Percentiles rank a stretch among this genome's conserved stretches.
These are phyloP conservation scores for Odontamblyopus rebecca DNA, from an alignment of 2,797 vertebrate species.

Conservation along the genomic window DNA sequence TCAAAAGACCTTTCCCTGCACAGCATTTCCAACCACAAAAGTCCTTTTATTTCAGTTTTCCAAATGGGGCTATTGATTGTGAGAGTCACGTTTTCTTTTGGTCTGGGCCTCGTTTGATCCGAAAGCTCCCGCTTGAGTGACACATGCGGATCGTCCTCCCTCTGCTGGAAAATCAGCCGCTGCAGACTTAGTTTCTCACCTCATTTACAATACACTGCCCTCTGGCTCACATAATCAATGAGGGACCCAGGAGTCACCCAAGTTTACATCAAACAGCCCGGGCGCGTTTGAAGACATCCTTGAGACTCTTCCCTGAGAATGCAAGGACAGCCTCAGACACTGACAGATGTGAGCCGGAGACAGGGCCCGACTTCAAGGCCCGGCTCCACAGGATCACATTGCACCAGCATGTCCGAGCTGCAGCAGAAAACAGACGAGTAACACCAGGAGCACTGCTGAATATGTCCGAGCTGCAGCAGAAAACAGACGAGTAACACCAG, in stretches of 20 bases:
- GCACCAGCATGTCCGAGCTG: constrained; percentile 44
- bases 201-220: constrained; percentile 78
- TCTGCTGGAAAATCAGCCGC: constrained; percentile 55
- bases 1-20: background rate
- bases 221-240: constrained; percentile 82
- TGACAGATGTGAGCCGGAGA: constrained; percentile 79
- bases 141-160: constrained; percentile 43
- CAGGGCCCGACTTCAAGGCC: constrained; percentile 66
- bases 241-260: constrained; percentile 72
- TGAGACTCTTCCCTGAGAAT: constrained; percentile 74
- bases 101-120: constrained; percentile 37
- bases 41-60: background rate
- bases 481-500: too few relatives aligned
- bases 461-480: too few relatives aligned
- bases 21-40: background rate
- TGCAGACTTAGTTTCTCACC: constrained; percentile 73
- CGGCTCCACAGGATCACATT: constrained; percentile 69
- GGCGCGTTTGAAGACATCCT: constrained; percentile 82
- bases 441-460: too few relatives aligned
- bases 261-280: constrained; percentile 80
- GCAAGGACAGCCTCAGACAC: constrained; percentile 77
- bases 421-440: too few relatives aligned
- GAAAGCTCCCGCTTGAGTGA: constrained; percentile 47
- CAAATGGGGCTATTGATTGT: background rate
- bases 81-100: background rate